These are phyloP conservation scores for Myrmophylax atrothorax DNA, from an alignment of 2,113 vertebrate species.

Conservation along the genomic window DNA sequence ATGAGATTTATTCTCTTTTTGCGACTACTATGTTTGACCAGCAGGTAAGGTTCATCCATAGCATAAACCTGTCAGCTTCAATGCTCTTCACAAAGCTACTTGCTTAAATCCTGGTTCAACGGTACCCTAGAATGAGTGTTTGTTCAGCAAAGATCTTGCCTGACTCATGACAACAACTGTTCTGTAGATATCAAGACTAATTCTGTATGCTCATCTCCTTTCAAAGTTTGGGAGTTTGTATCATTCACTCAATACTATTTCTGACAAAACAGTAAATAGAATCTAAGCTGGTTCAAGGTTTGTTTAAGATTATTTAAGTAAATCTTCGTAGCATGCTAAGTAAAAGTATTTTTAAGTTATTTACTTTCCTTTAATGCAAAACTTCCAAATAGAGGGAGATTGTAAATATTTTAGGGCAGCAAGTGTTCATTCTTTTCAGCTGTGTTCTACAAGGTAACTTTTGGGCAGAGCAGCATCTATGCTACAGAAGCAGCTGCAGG, in stretches of 20 bases:
- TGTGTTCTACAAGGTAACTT: not conserved
- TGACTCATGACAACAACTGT: not conserved
- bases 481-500: not conserved
- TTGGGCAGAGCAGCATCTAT: not conserved
- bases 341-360: not conserved
- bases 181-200: not conserved
- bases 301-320: not conserved
- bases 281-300: not conserved
- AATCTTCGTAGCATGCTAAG: not conserved
- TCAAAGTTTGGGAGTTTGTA: not conserved
- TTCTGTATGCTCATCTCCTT: not conserved
- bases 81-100: not conserved
- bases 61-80: not conserved
- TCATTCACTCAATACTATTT: not conserved
- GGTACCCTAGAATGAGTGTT: not conserved
- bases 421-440: not conserved
- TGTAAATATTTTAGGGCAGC: not conserved
- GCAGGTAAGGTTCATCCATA: not conserved
- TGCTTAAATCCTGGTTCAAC: not conserved
- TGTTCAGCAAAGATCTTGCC: not conserved
- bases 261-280: not conserved
- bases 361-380: not conserved
- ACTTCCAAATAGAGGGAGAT: not conserved
- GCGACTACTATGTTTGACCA: not conserved
- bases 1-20: not conserved